Evolutionary conservation across 2,113 vertebrate genomes (phyloP), one percentile per base, ranked within the genome.

Genomic region (Rhabdornis inornatus): DNA sequence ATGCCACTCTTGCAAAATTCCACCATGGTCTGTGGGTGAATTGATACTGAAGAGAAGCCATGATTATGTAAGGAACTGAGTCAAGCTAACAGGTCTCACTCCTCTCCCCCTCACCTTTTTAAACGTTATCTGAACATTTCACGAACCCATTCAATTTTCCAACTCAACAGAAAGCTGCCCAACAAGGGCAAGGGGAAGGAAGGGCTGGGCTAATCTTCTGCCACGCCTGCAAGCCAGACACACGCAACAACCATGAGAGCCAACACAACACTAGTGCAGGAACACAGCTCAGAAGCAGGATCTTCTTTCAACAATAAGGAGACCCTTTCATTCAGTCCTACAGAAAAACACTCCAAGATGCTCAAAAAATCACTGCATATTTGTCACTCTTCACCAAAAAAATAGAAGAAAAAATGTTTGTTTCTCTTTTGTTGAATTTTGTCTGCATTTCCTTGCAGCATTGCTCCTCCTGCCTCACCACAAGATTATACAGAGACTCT

Each of bases 191-290:
- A 49, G 21, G 9, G 30, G 18, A 42, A 74, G 60, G 31, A 63
- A 92, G 39, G 30, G 24, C 79, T 56, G 47, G 37, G 7, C 24
- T 50, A 57, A 61, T 47, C 18, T 45, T 28, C 61, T 30, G 21
- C 40, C 35, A 52, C 45, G 30, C 45, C 50, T 11, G 20, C 35
- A 66, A 63, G 30, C 3, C 69, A 81, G 49, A 31, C 21, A 78
- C 70, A 33, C 45, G 22, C 69, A 47, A 19, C 18, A 24, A 40
- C 7, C 66, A 35, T 0, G 2, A 63, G 28, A 76, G 42, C 5
- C 77, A 77, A 33, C 22, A 44, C 17, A 65, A 44, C 31, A 49
- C 8, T 6, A 30, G 1, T 0, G 0, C 52, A 66, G 52, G n/a
- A 94, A 82, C 33, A 61, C 8, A 24, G 33, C 49, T 33, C 21